Base-by-base conservation (phyloP, 2,113 vertebrate species). In the Litocranius walleri region DNA sequence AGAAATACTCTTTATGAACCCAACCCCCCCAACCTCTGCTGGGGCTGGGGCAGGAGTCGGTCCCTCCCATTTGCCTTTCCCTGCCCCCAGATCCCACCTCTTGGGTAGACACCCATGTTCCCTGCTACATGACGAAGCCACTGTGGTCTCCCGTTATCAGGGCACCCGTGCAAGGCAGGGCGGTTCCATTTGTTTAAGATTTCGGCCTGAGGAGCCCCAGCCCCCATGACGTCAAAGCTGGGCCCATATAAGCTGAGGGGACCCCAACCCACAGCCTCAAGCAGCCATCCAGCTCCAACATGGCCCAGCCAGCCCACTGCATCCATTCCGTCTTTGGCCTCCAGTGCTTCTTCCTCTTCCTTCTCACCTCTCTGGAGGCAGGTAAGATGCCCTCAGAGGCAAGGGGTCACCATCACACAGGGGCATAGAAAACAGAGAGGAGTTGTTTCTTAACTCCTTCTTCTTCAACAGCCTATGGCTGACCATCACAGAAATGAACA, bases 121-220 rank as follows among this genome's bases (percentile, higher is more conserved):
- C 59, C 80, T 93, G 33, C 50, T 78, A n/a, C 13, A 23, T 98
- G 98, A 97, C 94, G 0, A 57, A 84, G 86, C 40, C 13, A 30
- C 77, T 94, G 93, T 19, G 59, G 97, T 96, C 92, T 94, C 90
- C 48, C 0, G 16, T 95, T 98, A 98, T 98, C 98, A 97, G 91
- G 82, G 88, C 36, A 78, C 82, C 88, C 17, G 30, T 67, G 30
- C 3, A 59, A 88, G 96, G 95, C 64, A 82, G 91, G 94, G 97
- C 40, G 3, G 61, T 59, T 97, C 85, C 88, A 91, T 98, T 98
- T 98, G 94, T 52, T 97, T 95, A 98, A 94, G 98, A 83, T 77
- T 98, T 90, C 95, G 40, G 50, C 89, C 50, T 19, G 25, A 97
- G 92, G 56, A 62, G 97, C 95, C 96, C 85, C 94, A 94, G 94